A percentile compares a stretch with the other conserved stretches of the same genome.
Conservation (phyloP, 1,140 invertebrate genomes). For the Octopus sinensis region DNA sequence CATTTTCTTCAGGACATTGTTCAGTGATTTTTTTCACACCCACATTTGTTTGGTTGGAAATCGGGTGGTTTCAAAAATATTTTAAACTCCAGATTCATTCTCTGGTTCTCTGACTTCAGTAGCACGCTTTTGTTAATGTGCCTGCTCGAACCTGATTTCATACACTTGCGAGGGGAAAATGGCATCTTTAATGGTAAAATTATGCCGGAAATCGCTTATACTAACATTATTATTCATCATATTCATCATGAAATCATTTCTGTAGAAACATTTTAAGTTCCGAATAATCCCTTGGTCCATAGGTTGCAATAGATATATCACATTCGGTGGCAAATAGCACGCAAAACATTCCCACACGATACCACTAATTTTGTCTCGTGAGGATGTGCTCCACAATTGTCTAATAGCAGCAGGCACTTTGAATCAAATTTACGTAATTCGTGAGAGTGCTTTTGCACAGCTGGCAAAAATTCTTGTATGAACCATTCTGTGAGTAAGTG, state of each 20-base stretch:
- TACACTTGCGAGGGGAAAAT: neutral
- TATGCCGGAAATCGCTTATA: neutral
- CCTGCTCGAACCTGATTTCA: neutral
- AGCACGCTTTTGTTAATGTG: neutral
- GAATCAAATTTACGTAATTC: no score
- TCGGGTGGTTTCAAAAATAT: neutral
- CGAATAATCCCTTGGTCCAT: neutral
- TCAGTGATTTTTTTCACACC: neutral
- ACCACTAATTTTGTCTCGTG: no score
- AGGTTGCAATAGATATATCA: neutral
- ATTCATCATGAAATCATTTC: slow-evolving; percentile 6
- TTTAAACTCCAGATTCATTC: neutral
- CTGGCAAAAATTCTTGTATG: no score
- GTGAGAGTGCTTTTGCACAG: no score
- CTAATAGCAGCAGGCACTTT: no score
- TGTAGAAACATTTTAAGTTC: slow-evolving; percentile 1
- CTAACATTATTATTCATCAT: neutral
- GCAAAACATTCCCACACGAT: no score
- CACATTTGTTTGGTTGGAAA: neutral
- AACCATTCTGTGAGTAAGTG: no score
- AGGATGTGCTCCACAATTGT: no score
- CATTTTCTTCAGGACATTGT: neutral
- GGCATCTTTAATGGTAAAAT: neutral
- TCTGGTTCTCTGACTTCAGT: no score
- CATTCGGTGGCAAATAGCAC: neutral